Percentiles rank a stretch among this genome's conserved stretches.
Evolutionary conservation across 2,113 vertebrate genomes (phyloP).

Genomic region (Physeter macrocephalus): DNA sequence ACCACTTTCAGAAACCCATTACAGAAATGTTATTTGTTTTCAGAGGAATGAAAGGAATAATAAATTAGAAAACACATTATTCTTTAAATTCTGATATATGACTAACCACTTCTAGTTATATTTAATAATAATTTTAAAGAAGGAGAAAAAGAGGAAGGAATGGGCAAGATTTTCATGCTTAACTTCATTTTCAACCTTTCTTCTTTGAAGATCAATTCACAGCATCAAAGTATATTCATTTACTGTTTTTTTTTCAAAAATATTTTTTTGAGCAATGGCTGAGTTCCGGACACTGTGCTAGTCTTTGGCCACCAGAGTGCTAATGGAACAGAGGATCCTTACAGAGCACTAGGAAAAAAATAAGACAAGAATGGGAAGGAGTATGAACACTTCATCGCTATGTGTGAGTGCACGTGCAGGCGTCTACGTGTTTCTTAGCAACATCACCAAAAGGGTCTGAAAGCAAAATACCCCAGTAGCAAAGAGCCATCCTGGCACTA

Average conservation of each 20-base stretch:
- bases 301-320: background rate
- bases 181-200: background rate
- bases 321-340: background rate
- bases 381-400: background rate
- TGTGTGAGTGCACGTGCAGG: too few species aligned
- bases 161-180: background rate
- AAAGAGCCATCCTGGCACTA: background rate
- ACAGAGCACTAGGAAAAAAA: background rate
- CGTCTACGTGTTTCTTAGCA: background rate
- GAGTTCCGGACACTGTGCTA: background rate
- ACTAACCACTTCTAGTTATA: background rate
- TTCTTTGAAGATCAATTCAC: background rate
- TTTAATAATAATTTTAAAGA: background rate
- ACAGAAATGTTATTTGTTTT: background rate
- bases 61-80: background rate
- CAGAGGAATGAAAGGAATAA: background rate
- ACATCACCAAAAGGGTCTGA: background rate
- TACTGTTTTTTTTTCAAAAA: background rate
- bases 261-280: background rate
- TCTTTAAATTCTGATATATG: background rate
- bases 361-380: background rate
- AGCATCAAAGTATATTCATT: background rate
- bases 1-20: background rate
- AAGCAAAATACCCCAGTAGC: background rate
- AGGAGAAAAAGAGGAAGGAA: background rate